Evolutionary conservation across 2,113 vertebrate genomes (phyloP).

Genomic region (Nesospiza acunhae): DNA sequence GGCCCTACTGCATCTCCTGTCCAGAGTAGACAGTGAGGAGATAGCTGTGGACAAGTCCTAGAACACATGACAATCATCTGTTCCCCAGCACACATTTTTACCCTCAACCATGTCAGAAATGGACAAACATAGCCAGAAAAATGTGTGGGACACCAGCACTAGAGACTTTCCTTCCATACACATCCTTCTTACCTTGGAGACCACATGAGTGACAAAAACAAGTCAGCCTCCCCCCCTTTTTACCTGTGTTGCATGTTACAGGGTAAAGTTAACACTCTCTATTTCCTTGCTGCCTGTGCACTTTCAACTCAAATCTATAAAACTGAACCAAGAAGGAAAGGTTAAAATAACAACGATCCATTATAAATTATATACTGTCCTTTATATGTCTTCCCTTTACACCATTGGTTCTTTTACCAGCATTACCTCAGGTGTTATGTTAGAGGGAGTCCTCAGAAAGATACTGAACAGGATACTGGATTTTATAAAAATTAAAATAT

Average conservation of each 20-base stretch:
- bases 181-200: not conserved
- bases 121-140: not conserved
- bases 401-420: not conserved
- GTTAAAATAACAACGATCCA: not conserved
- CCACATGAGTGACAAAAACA: not conserved
- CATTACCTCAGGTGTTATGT: not conserved
- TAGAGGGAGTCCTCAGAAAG: not conserved
- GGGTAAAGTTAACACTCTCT: not conserved
- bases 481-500: not conserved
- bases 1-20: not conserved
- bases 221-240: not conserved
- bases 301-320: not conserved
- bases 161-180: not conserved
- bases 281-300: not conserved
- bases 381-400: not conserved
- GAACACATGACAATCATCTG: not conserved
- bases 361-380: not conserved
- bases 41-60: not conserved
- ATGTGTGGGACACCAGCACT: not conserved
- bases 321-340: not conserved
- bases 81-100: not conserved
- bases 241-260: not conserved
- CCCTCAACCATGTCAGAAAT: not conserved
- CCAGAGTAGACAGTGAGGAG: not conserved
- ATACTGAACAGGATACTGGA: not conserved